These are phyloP conservation scores for Drosophila atroscutellata DNA, from an alignment of 2,888 invertebrate genomes.

Conservation along the genomic window DNA sequence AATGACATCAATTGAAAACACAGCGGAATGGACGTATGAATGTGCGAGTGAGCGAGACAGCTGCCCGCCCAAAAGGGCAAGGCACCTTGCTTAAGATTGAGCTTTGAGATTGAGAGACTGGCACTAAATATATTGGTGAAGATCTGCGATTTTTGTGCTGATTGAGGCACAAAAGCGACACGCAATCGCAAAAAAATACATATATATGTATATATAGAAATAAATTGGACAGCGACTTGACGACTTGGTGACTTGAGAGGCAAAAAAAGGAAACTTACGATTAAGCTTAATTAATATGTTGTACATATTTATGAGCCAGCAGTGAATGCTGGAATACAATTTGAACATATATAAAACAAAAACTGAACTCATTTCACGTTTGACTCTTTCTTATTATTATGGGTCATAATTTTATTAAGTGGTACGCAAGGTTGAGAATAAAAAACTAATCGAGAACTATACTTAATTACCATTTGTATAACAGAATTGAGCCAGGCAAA, in stretches of 20 bases:
- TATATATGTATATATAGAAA: neutral
- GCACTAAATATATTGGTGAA: conserved; percentile 43
- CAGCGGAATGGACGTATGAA: neutral
- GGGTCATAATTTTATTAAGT: conserved; percentile 15
- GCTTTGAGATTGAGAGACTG: conserved; percentile 8
- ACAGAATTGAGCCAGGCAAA: conserved; percentile 3
- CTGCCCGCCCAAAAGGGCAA: conserved; percentile 42
- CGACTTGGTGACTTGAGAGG: conserved; percentile 45
- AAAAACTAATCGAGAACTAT: neutral
- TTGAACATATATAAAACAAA: neutral
- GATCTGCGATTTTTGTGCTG: conserved; percentile 33
- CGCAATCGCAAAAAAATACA: conserved; percentile 29
- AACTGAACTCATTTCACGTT: conserved; percentile 36
- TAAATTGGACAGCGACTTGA: conserved; percentile 59
- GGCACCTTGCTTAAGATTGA: conserved; percentile 16
- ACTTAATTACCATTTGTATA: conserved; percentile 38
- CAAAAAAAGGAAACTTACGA: conserved; percentile 69
- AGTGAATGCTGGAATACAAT: conserved; percentile 23
- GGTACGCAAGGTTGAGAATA: conserved; percentile 36
- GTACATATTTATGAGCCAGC: conserved; percentile 53
- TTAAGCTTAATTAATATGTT: conserved; percentile 78
- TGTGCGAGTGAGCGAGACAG: conserved; percentile 1
- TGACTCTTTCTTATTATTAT: conserved; percentile 6
- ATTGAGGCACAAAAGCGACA: conserved; percentile 51
- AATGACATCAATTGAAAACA: conserved; percentile 76